Conservation (phyloP, 2,113 vertebrate species). For the Thamnophis sirtalis region DNA sequence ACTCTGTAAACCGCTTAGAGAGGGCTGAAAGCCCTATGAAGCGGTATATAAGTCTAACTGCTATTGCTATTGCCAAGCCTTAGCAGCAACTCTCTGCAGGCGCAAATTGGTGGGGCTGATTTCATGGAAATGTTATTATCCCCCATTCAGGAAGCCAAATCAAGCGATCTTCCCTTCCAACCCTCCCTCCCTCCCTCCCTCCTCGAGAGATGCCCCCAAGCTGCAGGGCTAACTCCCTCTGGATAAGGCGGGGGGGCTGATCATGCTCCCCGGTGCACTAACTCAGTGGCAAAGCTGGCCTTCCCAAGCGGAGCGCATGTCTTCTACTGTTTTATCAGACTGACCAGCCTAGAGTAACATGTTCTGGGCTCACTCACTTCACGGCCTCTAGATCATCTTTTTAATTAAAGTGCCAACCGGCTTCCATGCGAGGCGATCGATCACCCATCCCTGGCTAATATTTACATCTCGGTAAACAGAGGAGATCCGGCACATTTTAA, state of each 20-base stretch:
- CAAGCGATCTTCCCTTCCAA: no score
- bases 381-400: not conserved
- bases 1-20: no score
- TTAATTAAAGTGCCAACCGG: not conserved
- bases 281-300: not conserved
- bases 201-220: not conserved
- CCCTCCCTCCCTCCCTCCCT: not conserved
- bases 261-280: not conserved
- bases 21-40: no score
- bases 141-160: not conserved
- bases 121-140: not conserved
- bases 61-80: no score
- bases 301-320: not conserved
- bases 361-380: not conserved
- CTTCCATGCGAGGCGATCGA: not conserved
- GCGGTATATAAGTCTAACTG: no score
- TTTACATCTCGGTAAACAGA: not conserved
- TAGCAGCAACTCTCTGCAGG: not conserved
- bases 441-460: not conserved
- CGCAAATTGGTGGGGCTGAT: not conserved
- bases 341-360: not conserved
- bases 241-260: not conserved
- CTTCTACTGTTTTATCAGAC: not conserved
- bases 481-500: not conserved
- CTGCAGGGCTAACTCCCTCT: rapidly evolving